These are phyloP conservation scores for Ceriagrion tenellum DNA, from an alignment of 2,888 invertebrate species.

Conservation along the genomic window DNA sequence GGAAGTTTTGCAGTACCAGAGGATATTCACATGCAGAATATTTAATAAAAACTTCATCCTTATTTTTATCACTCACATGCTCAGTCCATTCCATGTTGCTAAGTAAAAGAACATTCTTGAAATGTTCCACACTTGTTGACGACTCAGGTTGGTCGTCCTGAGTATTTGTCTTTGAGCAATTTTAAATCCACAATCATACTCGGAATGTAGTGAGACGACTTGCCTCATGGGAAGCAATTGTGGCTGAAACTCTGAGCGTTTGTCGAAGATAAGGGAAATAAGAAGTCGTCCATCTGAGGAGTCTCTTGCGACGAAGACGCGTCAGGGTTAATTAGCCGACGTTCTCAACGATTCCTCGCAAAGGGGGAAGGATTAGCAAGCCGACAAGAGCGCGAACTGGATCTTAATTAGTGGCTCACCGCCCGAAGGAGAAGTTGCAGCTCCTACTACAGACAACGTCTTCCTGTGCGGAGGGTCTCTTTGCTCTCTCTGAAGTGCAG, in stretches of 20 bases:
- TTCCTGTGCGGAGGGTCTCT: too few relatives aligned
- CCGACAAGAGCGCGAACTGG: background rate
- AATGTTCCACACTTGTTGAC: too few relatives aligned
- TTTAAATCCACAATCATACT: background rate
- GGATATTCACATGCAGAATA: too few relatives aligned
- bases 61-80: too few relatives aligned
- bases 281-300: background rate
- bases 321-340: background rate
- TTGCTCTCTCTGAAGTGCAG: too few relatives aligned
- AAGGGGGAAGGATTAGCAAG: background rate
- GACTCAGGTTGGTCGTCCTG: too few relatives aligned
- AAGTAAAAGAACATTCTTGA: too few relatives aligned
- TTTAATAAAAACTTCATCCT: too few relatives aligned
- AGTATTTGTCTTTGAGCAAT: background rate
- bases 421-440: background rate
- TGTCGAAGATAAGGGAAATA: background rate
- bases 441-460: background rate
- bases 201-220: background rate
- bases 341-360: background rate
- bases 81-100: too few relatives aligned
- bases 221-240: background rate
- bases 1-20: too few relatives aligned
- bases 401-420: conserved; percentile 15
- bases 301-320: background rate
- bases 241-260: background rate